Base-by-base conservation (phyloP, 1,140 invertebrate species). In the Stegodyphus dumicola region DNA sequence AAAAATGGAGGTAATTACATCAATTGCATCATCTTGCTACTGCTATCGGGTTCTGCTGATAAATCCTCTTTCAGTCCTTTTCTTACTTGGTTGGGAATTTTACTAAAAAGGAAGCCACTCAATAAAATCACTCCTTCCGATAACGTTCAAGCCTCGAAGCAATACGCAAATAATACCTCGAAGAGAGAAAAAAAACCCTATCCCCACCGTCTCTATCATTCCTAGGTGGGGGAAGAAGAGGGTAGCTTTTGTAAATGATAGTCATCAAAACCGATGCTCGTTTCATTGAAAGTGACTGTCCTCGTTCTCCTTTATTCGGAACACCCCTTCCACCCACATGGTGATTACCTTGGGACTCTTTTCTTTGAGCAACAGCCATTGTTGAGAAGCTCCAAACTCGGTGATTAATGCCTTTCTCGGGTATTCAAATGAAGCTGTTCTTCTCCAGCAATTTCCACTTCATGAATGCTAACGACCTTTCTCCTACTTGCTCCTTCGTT, bases 251-350 rank as follows among this genome's bases (percentile, higher is more conserved):
- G 33, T 75, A 83, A 83, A 83, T 83, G 80, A 83, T 83, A 83
- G 80, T 83, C 80, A 83, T 83, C 80, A 83, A 75, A 83, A 83
- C 80, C 64, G 64, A 83, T 83, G 71, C 64, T 83, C 54, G 33
- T 66, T 64, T 54, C 71, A 33, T 53, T 54, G 67, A 66, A 18
- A 83, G 71, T 66, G 33, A 33, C 33, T 33, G 17, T 53, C 13
- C 51, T 15, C 70, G 13, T 18, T 83, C 60, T 18, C 51, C 60
- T 64, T 75, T 54, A 74, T 73, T 33, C 33, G 33, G 53, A 49
- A 11, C 52, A 15, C 56, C 18, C 53, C 7, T 7, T 7, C 53
- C 6, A 49, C 18, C 69, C 80, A 74, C 56, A 13, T 64, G 70
- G 80, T 83, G 80, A 83, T 83, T 83, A 83, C 80, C 80, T 75